phyloP scores from a whole-genome alignment of 2,797 vertebrate species.

The Lemur catta region DNA sequence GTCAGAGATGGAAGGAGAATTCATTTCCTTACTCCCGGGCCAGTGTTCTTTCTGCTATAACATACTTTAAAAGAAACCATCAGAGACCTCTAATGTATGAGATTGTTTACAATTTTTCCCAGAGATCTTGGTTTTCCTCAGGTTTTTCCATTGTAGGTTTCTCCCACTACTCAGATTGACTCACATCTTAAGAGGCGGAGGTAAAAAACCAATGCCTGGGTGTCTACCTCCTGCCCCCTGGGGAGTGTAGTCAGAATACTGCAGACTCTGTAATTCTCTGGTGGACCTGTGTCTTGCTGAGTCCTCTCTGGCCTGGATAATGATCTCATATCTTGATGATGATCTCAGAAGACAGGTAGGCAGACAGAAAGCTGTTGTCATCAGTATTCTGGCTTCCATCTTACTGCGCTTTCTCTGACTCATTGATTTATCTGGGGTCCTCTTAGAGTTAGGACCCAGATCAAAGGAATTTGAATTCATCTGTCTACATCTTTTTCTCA shows the following conservation, averaged over 20 bases:
- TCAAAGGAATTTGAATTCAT: constrained; percentile 61
- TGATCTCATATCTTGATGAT: constrained; percentile 58
- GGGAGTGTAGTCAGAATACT: neutral
- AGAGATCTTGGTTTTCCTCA: constrained; percentile 49
- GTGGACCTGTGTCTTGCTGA: neutral
- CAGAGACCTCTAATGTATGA: neutral
- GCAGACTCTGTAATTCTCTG: neutral
- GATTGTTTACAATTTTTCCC: constrained; percentile 14
- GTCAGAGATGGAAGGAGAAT: neutral
- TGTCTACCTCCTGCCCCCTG: neutral
- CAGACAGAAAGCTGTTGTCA: constrained; percentile 56
- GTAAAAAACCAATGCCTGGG: neutral
- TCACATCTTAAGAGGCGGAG: constrained; percentile 19
- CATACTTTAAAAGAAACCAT: neutral
- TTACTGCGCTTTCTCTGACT: constrained; percentile 58
- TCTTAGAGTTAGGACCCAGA: constrained; percentile 56
- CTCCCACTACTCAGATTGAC: constrained; percentile 4
- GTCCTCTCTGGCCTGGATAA: neutral
- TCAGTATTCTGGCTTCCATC: constrained; percentile 52
- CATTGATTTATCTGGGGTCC: constrained; percentile 53
- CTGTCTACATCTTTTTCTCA: neutral
- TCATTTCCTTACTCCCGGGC: neutral
- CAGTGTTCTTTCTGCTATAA: constrained; percentile 21
- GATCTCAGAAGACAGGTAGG: constrained; percentile 67
- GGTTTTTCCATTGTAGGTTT: constrained; percentile 53